These are phyloP conservation scores for Allolobophora icterica DNA, from an alignment of 2,888 invertebrate species.

Conservation along the genomic window DNA sequence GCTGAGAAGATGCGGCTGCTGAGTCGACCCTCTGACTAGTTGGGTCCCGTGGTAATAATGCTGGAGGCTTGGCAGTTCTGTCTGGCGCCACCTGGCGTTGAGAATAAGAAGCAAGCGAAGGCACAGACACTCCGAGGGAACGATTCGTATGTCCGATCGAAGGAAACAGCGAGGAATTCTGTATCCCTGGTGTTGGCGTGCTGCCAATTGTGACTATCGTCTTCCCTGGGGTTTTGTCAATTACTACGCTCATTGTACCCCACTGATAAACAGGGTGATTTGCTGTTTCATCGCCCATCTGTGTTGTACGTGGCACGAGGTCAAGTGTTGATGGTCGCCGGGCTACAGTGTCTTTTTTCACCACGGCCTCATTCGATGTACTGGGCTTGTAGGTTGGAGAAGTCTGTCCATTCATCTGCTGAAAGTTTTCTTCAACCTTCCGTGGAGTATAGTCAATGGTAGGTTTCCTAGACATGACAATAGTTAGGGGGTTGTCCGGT, in stretches of 20 bases:
- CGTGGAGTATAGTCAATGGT: not conserved
- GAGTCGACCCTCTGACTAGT: slow-evolving; percentile 6
- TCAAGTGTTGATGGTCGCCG: not conserved
- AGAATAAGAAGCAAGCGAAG: not conserved
- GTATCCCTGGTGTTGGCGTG: not conserved
- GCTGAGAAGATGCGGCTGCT: not conserved
- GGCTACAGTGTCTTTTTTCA: not conserved
- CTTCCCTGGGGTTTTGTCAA: not conserved
- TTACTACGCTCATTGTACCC: not conserved
- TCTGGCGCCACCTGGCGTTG: not conserved
- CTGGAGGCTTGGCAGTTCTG: not conserved
- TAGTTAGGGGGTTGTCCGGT: not conserved
- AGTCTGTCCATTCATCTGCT: not conserved
- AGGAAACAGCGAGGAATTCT: not conserved
- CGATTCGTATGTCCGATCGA: not conserved
- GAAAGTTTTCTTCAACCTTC: not conserved
- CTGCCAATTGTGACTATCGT: not conserved
- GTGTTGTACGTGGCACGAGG: not conserved
- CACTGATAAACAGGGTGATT: not conserved
- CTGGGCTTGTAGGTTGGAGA: not conserved
- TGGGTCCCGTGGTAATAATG: slow-evolving; percentile 2
- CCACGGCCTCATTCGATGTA: not conserved
- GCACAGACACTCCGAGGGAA: not conserved
- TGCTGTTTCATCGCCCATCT: not conserved
- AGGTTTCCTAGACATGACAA: slow-evolving; percentile 18